Evolutionary conservation across 2,797 vertebrate genomes (phyloP).

Genomic region (Gobionotothen gibberifrons): DNA sequence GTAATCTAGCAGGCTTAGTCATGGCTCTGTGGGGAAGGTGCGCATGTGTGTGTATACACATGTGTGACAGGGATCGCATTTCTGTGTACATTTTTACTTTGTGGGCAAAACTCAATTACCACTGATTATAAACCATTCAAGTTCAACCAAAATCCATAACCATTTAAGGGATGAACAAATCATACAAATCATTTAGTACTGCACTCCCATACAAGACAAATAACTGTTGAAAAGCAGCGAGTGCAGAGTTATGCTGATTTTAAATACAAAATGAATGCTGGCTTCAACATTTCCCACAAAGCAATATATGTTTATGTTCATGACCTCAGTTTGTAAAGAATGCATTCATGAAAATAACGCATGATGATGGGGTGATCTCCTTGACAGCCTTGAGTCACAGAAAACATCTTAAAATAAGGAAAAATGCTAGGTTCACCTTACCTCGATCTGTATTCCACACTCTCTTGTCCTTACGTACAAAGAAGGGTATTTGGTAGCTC

Average conservation of each 20-base stretch:
- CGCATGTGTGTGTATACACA: conserved; percentile 19
- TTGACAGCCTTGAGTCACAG: not conserved
- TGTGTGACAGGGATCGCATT: conserved; percentile 16
- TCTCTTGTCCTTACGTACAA: too few species aligned
- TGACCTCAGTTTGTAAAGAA: not conserved
- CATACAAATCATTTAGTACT: not conserved
- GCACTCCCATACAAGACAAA: not conserved
- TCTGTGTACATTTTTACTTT: conserved; percentile 15
- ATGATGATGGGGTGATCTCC: not conserved
- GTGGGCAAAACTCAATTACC: conserved; percentile 12
- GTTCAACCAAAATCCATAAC: not conserved
- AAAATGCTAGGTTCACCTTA: not conserved
- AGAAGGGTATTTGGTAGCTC: not conserved
- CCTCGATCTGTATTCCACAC: not conserved
- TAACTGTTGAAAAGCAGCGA: too few species aligned
- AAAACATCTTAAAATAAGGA: not conserved
- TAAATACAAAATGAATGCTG: too few species aligned
- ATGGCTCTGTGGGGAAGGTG: conserved; percentile 47
- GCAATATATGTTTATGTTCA: too few species aligned
- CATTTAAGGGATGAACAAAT: not conserved
- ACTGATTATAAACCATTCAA: conserved; percentile 24
- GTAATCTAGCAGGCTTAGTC: conserved; percentile 67
- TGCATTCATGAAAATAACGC: not conserved
- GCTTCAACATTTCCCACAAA: not conserved
- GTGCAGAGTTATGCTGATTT: too few species aligned